Base-by-base conservation (phyloP, 2,888 invertebrate genomes). In the Pachymerium ferrugineum region DNA sequence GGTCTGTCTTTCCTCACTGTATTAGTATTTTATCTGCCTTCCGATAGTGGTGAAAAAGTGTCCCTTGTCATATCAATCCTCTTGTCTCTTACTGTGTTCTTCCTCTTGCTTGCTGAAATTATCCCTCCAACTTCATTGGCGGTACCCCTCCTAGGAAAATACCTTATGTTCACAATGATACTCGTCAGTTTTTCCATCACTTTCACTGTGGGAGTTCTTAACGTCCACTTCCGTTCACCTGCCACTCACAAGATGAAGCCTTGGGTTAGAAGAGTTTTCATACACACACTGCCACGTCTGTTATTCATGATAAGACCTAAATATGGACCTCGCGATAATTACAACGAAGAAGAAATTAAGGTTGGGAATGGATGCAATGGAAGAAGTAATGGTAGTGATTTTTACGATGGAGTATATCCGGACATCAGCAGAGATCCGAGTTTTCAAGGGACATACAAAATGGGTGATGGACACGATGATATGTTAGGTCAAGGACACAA, bases 41-140 rank as follows among this genome's bases (percentile, higher is more conserved):
- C 96, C 31, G 98, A 98, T 84, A 97, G 96, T 6, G 97, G 97
- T 47, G 97, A 98, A 85, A 98, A 98, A 88, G 84, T 86, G 75
- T 73, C 97, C 81, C 89, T 99, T 81, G 97, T 97, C 86, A 96
- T 98, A 83, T 97, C 97, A 79, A 97, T 99, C 85, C 90, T 99
- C 80, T 93, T 99, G 81, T 97, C 98, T 77, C 88, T 99, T 83
- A 98, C 98, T 82, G 97, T 99, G 86, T 99, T 98, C 88, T 98
- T 99, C 88, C 88, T 99, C 83, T 89, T 99, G 81, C 86, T 99
- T 84, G 97, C 97, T 77, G 94, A 95, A 89, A 97, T 98, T 84
- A 98, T 99, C 84, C 98, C 99, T 75, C 98, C 98, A 76, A 99
- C 98, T 14, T 97, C 97, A 73, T 86, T 98, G 81, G 97, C 94